Evolutionary conservation across 2,888 invertebrate genomes (phyloP).

Genomic region (Cheilosia soror): DNA sequence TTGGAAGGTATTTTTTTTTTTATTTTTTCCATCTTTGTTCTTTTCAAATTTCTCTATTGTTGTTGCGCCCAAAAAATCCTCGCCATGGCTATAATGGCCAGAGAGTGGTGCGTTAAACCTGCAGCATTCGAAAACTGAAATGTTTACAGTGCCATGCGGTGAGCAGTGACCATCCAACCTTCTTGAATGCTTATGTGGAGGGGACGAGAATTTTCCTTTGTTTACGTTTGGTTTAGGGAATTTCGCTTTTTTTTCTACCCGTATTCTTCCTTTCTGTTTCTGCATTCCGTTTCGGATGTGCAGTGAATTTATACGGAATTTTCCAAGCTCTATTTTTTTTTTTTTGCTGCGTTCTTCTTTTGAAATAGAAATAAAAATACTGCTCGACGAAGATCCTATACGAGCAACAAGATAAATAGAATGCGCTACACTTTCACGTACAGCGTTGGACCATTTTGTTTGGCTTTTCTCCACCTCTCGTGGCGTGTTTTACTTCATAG

Average conservation of each 20-base stretch:
- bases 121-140: constrained; percentile 64
- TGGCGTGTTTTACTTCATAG: constrained; percentile 43
- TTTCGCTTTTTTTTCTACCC: constrained; percentile 16
- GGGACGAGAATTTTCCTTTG: constrained; percentile 58
- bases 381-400: constrained; percentile 24
- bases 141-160: constrained; percentile 68
- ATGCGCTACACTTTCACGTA: constrained; percentile 62
- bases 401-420: constrained; percentile 48
- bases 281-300: constrained; percentile 69
- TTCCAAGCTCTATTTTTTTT: constrained; percentile 39
- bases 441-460: constrained; percentile 39
- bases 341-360: constrained; percentile 7
- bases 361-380: constrained; percentile 16
- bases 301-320: constrained; percentile 65
- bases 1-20: constrained; percentile 18
- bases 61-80: constrained; percentile 25
- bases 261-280: constrained; percentile 14
- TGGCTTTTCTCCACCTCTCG: constrained; percentile 65
- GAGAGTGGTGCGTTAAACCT: constrained; percentile 63
- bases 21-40: background rate
- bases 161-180: constrained; percentile 57
- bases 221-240: constrained; percentile 60
- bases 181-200: constrained; percentile 42
- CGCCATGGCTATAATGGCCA: constrained; percentile 51
- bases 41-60: background rate